phyloP scores from a whole-genome alignment of 2,113 vertebrate genomes.

The Gymnarchus niloticus region DNA sequence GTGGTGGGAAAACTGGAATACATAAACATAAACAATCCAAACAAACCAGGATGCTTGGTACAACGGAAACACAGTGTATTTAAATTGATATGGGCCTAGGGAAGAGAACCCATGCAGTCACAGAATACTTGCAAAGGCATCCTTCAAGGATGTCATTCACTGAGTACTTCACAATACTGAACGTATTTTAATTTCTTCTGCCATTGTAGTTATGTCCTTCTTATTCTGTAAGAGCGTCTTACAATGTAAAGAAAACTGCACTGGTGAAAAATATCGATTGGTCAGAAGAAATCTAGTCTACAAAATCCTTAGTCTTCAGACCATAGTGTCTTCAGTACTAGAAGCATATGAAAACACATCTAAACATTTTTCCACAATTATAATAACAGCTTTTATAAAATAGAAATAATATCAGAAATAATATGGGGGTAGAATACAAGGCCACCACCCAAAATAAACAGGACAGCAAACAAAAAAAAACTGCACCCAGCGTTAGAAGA shows the following conservation, averaged over 20 bases:
- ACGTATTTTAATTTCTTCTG: neutral
- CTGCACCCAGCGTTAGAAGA: neutral
- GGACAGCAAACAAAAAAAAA: neutral
- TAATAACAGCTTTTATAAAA: neutral
- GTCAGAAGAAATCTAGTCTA: neutral
- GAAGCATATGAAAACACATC: neutral
- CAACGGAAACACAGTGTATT: neutral
- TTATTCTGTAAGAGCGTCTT: neutral
- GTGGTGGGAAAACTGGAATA: neutral
- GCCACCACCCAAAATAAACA: neutral
- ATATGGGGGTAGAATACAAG: neutral
- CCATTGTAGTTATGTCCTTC: neutral
- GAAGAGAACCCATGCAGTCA: neutral
- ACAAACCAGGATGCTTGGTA: neutral
- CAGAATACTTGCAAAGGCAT: neutral
- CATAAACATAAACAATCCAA: neutral
- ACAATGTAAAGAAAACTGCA: neutral
- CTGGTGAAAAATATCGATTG: neutral
- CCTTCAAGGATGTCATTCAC: neutral
- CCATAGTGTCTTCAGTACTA: neutral
- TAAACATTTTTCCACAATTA: neutral
- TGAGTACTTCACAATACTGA: neutral
- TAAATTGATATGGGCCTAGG: neutral
- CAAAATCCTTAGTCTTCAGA: neutral
- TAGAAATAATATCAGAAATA: neutral